Base-by-base conservation (phyloP, 1,140 invertebrate species). In the Pomacea maculata region DNA sequence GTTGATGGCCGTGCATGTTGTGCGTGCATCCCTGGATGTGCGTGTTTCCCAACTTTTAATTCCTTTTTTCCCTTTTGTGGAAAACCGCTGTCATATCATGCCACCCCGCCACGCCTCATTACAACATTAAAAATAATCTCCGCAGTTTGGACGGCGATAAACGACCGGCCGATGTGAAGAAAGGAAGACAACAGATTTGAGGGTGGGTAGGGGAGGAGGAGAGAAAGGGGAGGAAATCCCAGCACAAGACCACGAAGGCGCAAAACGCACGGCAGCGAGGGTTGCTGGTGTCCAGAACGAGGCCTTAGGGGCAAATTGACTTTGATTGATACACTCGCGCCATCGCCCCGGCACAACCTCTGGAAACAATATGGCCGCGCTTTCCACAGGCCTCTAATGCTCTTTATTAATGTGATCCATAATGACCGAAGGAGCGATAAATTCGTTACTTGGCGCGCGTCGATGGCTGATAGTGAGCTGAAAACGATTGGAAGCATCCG, bases 401-500 rank as follows among this genome's bases (percentile, higher is more conserved):
- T 73, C 71, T 52, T 73, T 73, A 73, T 73, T 73, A 73, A 73
- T 34, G 71, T 52, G 25, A 52, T 19, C 71, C 25, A 52, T 73
- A 73, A 73, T 73, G 71, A 73, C 45, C 71, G 45, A 17, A 29
- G 71, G 15, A 29, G 71, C 71, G 25, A 52, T 73, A 73, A 73
- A 73, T 29, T 73, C 71, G 71, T 73, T 73, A 73, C 71, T 52
- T 52, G 3, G 10, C 71, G 29, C 71, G 71, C 71, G 25, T 45
- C 71, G 71, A 73, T 29, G 9, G 45, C 25, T 52, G 71, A 73
- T 73, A 45, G 71, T 52, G 71, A 73, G 71, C 71, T 52, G 71
- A 73, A 73, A 73, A 73, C 71, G 71, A 73, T 73, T 73, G 25
- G 71, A 73, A 52, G 34, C 71, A 73, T 73, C 71, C 71, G 71